Evolutionary conservation across 1,140 invertebrate species (phyloP).

Genomic region (Bombus waltoni): DNA sequence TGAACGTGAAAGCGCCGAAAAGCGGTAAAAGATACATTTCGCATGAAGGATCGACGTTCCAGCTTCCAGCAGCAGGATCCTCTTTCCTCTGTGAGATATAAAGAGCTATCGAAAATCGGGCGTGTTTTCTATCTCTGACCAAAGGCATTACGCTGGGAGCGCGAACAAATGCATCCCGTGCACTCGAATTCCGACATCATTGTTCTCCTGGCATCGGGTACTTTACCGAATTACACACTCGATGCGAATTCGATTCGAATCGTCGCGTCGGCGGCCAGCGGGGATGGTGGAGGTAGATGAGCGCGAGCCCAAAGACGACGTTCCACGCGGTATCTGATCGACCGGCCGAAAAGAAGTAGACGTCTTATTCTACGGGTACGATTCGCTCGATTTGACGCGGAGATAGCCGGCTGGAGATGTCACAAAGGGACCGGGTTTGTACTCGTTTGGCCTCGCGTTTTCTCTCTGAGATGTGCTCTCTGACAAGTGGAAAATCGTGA

Average conservation of each 20-base stretch:
- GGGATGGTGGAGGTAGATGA: constrained; percentile 30
- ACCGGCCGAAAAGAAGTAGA: constrained; percentile 46
- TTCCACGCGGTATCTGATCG: constrained; percentile 63
- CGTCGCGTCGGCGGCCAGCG: not conserved
- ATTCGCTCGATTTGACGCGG: constrained; percentile 57
- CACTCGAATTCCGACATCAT: constrained; percentile 18
- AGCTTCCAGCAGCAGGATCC: not conserved
- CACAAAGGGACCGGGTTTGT: constrained; percentile 59
- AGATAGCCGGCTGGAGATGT: constrained; percentile 59
- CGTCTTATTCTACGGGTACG: constrained; percentile 66
- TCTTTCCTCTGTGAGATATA: not conserved
- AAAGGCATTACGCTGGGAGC: not conserved
- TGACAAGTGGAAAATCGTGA: not conserved
- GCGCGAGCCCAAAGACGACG: constrained; percentile 48
- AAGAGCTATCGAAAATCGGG: not conserved
- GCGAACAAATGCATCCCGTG: constrained; percentile 31
- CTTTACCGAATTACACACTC: constrained; percentile 51
- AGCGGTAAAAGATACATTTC: not conserved
- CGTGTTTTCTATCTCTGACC: not conserved
- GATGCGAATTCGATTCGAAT: constrained; percentile 57
- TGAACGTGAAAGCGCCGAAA: not conserved
- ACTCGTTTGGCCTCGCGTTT: constrained; percentile 48
- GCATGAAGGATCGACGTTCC: not conserved
- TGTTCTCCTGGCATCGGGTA: constrained; percentile 30
- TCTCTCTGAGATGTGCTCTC: not conserved